Evolutionary conservation across 2,797 vertebrate species (phyloP).

Genomic region (Pangasius mekongensis): DNA sequence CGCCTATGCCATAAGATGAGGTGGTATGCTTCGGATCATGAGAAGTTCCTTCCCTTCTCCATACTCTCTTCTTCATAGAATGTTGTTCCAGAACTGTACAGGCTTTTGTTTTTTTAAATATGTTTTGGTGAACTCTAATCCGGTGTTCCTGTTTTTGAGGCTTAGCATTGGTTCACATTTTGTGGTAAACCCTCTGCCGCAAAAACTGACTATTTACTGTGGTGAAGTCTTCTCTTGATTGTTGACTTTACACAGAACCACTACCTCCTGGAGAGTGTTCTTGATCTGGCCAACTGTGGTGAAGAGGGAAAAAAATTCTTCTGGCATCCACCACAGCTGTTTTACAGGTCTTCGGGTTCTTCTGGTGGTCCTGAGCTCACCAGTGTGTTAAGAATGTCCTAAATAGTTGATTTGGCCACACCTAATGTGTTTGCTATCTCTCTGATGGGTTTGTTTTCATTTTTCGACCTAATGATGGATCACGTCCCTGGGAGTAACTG

Average conservation of each 20-base stretch:
- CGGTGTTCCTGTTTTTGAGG: background rate
- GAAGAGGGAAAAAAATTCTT: background rate
- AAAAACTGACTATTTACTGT: background rate
- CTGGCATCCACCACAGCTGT: background rate
- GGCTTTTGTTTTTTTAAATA: background rate
- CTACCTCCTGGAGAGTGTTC: background rate
- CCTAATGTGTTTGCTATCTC: too few species aligned
- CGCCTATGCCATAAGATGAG: background rate
- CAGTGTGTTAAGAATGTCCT: background rate
- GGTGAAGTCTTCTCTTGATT: background rate
- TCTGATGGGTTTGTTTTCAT: background rate
- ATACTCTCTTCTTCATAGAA: background rate
- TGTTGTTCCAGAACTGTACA: background rate
- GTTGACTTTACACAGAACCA: constrained; percentile 42
- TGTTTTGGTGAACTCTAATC: background rate
- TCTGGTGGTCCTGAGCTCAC: background rate
- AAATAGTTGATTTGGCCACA: constrained; percentile 45
- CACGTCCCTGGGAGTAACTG: background rate
- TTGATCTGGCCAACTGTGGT: constrained; percentile 44
- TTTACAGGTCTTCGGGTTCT: background rate
- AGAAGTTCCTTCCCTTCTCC: background rate
- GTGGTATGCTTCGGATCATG: background rate
- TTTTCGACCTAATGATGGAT: background rate
- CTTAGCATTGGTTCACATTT: background rate
- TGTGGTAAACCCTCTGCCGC: background rate